Evolutionary conservation across 2,888 invertebrate genomes (phyloP), one percentile per base, ranked within the genome.

Genomic region (Megastigmus dorsalis): DNA sequence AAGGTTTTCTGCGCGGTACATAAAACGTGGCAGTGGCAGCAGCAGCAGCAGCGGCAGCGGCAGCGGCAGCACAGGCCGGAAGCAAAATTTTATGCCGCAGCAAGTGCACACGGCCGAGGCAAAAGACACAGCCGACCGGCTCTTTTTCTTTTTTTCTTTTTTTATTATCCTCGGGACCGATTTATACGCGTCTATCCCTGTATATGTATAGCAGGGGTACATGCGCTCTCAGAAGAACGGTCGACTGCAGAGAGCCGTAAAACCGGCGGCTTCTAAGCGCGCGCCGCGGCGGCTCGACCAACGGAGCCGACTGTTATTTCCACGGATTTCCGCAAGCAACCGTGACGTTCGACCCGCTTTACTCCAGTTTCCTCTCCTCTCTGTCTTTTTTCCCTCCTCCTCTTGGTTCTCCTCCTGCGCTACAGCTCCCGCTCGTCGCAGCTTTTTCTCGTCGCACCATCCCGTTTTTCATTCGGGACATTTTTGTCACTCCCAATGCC

Each of bases 291-390:
- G n/a, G n/a, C n/a, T n/a, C 55, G 43, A 68, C 36, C 52, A 45
- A 59, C 41, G n/a, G 45, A 45, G 57, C 41, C 18, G 45, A 60
- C 59, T 54, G 63, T 62, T 45, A 48, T 52, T 69, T 77, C 69
- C 66, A 77, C 70, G 69, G 66, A 75, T 77, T 77, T 77, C 69
- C 67, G 71, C 80, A 79, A 76, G 78, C 79, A 77, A 80, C 76
- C 80, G 79, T 81, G 75, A 79, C 78, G 76, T 45, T 23, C 75
- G 73, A 73, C 66, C 74, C 60, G 73, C 66, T 77, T 77, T 70
- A 57, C 65, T 65, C 59, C 7, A 28, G 15, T 68, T 38, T 60
- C 52, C 33, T 2, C 43, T 43, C 36, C 38, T 65, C 45, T n/a
- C 10, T 38, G 36, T 52, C 33, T 45, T 50, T 33, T 20, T 26